Evolutionary conservation across 1,140 invertebrate genomes (phyloP), one percentile per base, ranked within the genome.

Genomic region (Plectus sambesii): DNA sequence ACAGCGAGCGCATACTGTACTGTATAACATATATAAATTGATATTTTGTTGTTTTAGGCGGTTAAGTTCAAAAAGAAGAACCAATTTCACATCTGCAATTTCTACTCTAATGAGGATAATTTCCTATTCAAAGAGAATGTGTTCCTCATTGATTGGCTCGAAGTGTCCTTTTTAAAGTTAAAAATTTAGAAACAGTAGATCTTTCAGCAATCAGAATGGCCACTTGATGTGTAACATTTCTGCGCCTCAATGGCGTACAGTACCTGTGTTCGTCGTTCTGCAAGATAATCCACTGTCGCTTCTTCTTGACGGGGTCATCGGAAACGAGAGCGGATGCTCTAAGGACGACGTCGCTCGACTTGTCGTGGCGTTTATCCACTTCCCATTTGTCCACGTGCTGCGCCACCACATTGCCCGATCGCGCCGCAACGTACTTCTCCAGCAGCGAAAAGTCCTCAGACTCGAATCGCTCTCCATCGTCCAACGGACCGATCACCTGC

Each of bases 381-480:
- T 61, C 50, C 67, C 66, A 66, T 38, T 53, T 46, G 19, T 59
- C 46, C 17, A 69, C 41, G 6, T 30, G 47, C 42, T 46, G 44
- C 1, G 56, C 63, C 8, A 66, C 37, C 17, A 49, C 51, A 37
- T 56, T 57, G 29, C 60, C 56, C 26, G 58, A 57, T 43, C 53
- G 41, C 12, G 29, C 46, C 36, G 51, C 35, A 60, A 79, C 80
- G 80, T 71, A 80, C 67, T 83, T 81, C 66, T 96, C 87, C 43
- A 97, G 73, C 19, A 98, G 73, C 20, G 78, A 74, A 70, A 94
- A 92, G 73, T 99, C 93, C 48, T 93, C 88, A 17, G 77, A 73
- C n/a, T 80, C 81, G 69, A 99, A 92, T 23, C 69, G 67, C 69
- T 97, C 90, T 33, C 75, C 70, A 0, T 75, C 66, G 1, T 77